phyloP scores from a whole-genome alignment of 2,113 vertebrate species.

The Hypanus sabinus region DNA sequence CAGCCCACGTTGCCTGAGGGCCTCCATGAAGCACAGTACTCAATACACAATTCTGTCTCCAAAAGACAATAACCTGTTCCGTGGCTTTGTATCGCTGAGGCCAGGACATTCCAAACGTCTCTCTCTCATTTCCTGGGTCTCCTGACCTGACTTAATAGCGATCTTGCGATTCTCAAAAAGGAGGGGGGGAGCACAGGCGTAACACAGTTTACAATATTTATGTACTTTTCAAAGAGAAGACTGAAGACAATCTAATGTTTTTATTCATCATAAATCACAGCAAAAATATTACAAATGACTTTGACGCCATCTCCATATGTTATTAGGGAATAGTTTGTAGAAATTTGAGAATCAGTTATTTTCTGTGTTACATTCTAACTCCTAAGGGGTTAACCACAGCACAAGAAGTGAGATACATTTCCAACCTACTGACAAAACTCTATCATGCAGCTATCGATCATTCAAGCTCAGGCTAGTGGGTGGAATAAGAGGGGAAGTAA shows the following conservation, averaged over 20 bases:
- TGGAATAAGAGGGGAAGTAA: neutral
- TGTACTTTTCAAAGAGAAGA: too few relatives aligned
- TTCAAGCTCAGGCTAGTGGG: neutral
- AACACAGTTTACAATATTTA: neutral
- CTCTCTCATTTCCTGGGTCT: too few relatives aligned
- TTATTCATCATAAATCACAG: neutral
- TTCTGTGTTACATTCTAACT: conserved; percentile 10
- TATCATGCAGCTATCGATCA: neutral
- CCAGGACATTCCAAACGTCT: too few relatives aligned
- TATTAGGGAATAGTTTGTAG: neutral
- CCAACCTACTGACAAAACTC: neutral
- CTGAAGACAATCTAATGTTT: neutral
- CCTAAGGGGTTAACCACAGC: neutral
- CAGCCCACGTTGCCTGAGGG: too few relatives aligned
- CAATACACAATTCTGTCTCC: too few relatives aligned
- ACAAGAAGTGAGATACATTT: conserved; percentile 15
- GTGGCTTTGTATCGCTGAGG: too few relatives aligned
- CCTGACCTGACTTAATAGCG: too few relatives aligned
- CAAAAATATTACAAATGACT: neutral
- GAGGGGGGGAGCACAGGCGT: too few relatives aligned
- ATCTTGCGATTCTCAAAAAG: too few relatives aligned
- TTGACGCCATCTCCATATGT: neutral
- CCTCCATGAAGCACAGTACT: too few relatives aligned
- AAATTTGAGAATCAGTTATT: neutral
- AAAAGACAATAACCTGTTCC: too few relatives aligned